phyloP scores from a whole-genome alignment of 2,113 vertebrate species.

The Phodopus roborovskii region DNA sequence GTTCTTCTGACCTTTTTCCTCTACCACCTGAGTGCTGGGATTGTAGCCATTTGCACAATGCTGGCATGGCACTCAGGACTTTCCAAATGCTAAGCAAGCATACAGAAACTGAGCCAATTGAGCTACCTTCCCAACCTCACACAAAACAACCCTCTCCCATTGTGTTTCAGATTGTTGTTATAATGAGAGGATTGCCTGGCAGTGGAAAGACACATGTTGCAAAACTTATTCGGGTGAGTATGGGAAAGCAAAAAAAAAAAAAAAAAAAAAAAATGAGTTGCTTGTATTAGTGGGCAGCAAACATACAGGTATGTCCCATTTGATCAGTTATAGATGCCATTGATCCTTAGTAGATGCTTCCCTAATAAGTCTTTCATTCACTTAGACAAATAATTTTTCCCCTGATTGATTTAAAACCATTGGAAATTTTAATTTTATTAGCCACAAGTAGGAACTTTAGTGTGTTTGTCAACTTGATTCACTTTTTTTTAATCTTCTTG shows the following conservation, averaged over 20 bases:
- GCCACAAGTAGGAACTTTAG: not conserved
- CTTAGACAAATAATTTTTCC: slow-evolving; percentile 34
- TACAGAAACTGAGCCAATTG: not conserved
- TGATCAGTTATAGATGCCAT: not conserved
- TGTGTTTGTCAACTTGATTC: slow-evolving; percentile 34
- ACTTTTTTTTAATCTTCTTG: slow-evolving; percentile 23
- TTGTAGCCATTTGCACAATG: not conserved
- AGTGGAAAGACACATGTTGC: slow-evolving; percentile 99
- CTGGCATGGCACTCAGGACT: not conserved
- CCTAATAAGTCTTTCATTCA: not conserved
- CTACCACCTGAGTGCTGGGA: not conserved
- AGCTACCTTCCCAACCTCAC: not conserved
- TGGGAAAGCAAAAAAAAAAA: not conserved
- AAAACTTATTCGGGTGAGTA: slow-evolving; percentile 96
- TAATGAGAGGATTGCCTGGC: slow-evolving; percentile 98
- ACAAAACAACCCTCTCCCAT: not conserved
- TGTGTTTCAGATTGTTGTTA: slow-evolving; percentile 96
- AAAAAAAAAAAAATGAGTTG: not conserved
- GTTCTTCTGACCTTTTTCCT: not conserved
- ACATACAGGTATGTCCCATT: not conserved
- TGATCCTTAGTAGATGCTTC: not conserved
- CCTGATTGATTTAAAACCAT: slow-evolving; percentile 50
- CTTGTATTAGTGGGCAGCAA: not conserved
- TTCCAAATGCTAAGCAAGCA: not conserved
- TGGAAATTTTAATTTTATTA: slow-evolving; percentile 43